Evolutionary conservation across 2,797 vertebrate genomes (phyloP), one percentile per base, ranked within the genome.

Genomic region (Clarias platycephalus): DNA sequence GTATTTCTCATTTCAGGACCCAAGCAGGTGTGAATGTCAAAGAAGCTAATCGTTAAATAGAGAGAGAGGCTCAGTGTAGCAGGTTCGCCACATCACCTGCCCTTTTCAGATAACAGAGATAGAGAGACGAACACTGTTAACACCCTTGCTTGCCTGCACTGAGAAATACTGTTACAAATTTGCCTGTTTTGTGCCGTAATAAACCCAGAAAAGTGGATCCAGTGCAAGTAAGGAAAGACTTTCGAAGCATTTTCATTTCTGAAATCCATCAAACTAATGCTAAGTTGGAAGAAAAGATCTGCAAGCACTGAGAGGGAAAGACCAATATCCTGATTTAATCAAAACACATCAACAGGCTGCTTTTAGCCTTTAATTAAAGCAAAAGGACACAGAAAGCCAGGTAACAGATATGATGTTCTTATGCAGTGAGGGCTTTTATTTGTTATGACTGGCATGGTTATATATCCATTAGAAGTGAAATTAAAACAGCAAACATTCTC

Each of bases 81-180:
- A 76, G 67, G 79, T 75, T 77, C 34, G 82, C 88, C 87, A 87
- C 88, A 89, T 82, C 88, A 89, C 84, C 87, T 88, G 88, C 37
- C 20, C 67, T 55, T 76, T 57, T 60, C 44, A 85, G 85, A 84
- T 86, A 44, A 68, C n/a, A 75, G 26, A 85, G 80, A 82, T 89
- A 63, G 28, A 37, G 26, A 76, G 85, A 85, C 22, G 26, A 66
- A 78, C 58, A 72, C 49, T 60, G 57, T 80, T 80, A 13, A 60
- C 66, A 80, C 81, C 70, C 31, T 67, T 87, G 78, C 85, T 83
- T 74, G 84, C 63, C 83, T 86, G 66, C 60, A 81, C 83, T 85
- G 82, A 89, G 77, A 88, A 86, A 88, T 87, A 84, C 79, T 79
- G 66, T 74, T 68, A 80, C 13, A 18, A 64, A 83, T 66, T 13